Evolutionary conservation across 2,797 vertebrate genomes (phyloP), one percentile per base, ranked within the genome.

Genomic region (Takifugu rubripes): DNA sequence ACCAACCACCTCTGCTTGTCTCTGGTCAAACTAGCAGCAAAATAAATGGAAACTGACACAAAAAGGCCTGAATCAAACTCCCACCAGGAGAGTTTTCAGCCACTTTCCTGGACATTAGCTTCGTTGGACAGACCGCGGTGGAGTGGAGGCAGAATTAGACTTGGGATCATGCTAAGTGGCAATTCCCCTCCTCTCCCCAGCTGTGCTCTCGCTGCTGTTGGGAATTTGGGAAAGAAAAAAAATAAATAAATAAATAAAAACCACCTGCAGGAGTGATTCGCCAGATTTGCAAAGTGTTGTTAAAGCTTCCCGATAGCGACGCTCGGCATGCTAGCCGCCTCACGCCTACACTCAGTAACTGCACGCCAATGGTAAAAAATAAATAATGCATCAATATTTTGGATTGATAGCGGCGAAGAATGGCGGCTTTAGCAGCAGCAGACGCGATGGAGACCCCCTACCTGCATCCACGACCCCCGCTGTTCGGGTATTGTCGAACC

Each of bases 61-160:
- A 92, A 92, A 91, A 90, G 93, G 93, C 93, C 84, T 84, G 87
- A 92, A 92, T 94, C 91, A 92, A 89, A 92, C 86, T 89, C 87
- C 76, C 91, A 80, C 91, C 88, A 80, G 85, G 88, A 87, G 91
- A 93, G 75, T 84, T 86, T 91, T 90, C 59, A 29, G 90, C 91
- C 92, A 92, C 92, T 91, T 93, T 89, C 92, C 21, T 21, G 21
- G 21, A 21, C 84, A 92, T 93, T 93, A 93, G 92, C 87, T 87
- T 87, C 68, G 82, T 67, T 85, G 76, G 64, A 72, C 67, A 59
- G 75, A 76, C 76, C 65, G 64, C 56, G 77, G 86, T 83, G 84
- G 78, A 83, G 87, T 77, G 46, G 78, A 79, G 71, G 74, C 61
- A 68, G 74, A 78, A 72, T 69, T 70, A 50, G 53, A 45, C 69